A percentile compares a stretch with the other conserved stretches of the same genome.
Evolutionary conservation across 2,113 vertebrate genomes (phyloP).

Genomic region (Lepisosteus oculatus): DNA sequence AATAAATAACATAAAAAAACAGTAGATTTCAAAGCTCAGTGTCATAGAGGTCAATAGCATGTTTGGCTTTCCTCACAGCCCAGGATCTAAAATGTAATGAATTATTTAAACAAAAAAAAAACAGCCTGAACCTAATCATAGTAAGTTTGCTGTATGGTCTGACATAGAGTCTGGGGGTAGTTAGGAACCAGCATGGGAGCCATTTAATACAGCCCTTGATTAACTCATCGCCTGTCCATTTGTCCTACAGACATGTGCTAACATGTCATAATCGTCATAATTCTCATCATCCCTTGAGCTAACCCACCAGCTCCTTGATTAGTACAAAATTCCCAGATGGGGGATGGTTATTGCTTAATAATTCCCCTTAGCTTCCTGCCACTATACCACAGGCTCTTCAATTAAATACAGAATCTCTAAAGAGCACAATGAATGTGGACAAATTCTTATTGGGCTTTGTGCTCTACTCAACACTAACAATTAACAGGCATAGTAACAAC

Average conservation of each 20-base stretch:
- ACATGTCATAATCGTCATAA: constrained; percentile 96
- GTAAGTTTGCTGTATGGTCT: constrained; percentile 54
- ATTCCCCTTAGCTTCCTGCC: constrained; percentile 82
- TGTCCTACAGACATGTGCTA: constrained; percentile 84
- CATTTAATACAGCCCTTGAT: constrained; percentile 87
- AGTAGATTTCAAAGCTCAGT: neutral
- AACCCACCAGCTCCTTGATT: constrained; percentile 86
- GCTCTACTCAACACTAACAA: constrained; percentile 33
- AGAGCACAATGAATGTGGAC: constrained; percentile 70
- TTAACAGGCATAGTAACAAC: neutral
- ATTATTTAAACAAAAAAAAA: constrained; percentile 40
- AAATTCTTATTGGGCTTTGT: constrained; percentile 66
- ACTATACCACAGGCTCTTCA: constrained; percentile 69
- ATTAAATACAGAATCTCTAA: constrained; percentile 81
- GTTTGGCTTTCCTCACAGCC: too few relatives aligned
- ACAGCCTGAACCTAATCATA: constrained; percentile 47
- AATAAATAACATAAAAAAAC: too few relatives aligned
- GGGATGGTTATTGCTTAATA: constrained; percentile 80
- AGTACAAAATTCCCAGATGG: constrained; percentile 82
- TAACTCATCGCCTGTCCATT: constrained; percentile 95
- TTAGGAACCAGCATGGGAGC: constrained; percentile 87
- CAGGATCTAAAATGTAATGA: constrained; percentile 5
- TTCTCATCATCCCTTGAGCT: constrained; percentile 77
- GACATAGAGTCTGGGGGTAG: constrained; percentile 64
- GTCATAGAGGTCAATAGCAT: neutral